phyloP scores from a whole-genome alignment of 53 echinoderm and acorn worm genomes.

The Holothuria leucospilota region DNA sequence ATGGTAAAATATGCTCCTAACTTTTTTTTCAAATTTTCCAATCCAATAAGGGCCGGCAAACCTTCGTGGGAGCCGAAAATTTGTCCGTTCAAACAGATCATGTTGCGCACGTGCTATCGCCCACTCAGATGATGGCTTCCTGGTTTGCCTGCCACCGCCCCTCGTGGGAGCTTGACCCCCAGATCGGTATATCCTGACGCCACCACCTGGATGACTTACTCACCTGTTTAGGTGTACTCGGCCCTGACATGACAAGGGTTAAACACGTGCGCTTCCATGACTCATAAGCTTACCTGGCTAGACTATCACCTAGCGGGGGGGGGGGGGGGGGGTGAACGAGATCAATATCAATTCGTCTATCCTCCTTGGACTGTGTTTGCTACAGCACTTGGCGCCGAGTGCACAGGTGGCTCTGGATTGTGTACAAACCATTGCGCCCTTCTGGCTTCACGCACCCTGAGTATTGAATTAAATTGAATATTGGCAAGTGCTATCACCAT shows the following conservation, averaged over 20 bases:
- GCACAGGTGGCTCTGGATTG: constrained; percentile 80
- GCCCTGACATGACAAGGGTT: constrained; percentile 94
- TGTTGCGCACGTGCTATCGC: too few relatives aligned
- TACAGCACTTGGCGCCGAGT: constrained; percentile 83
- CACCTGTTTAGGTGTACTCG: constrained; percentile 95
- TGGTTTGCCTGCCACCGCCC: too few relatives aligned
- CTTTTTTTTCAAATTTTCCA: too few relatives aligned
- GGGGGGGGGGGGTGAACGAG: too few relatives aligned
- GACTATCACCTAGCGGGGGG: too few relatives aligned
- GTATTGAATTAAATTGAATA: constrained; percentile 96
- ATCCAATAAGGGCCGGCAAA: too few relatives aligned
- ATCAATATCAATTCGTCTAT: constrained; percentile 91
- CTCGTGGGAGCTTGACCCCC: too few relatives aligned
- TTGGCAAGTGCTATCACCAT: constrained; percentile 86
- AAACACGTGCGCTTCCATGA: constrained; percentile 97
- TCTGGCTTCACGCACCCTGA: constrained; percentile 95
- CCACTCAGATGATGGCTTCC: too few relatives aligned
- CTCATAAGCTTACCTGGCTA: constrained; percentile 80
- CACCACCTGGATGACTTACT: neutral
- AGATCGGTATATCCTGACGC: too few relatives aligned
- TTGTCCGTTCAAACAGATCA: too few relatives aligned
- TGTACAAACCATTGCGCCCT: constrained; percentile 81
- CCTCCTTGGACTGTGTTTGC: constrained; percentile 92
- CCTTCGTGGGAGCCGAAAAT: too few relatives aligned
- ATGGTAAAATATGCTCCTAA: too few relatives aligned